phyloP scores from a whole-genome alignment of 2,113 vertebrate genomes.

The Synchiropus splendidus region DNA sequence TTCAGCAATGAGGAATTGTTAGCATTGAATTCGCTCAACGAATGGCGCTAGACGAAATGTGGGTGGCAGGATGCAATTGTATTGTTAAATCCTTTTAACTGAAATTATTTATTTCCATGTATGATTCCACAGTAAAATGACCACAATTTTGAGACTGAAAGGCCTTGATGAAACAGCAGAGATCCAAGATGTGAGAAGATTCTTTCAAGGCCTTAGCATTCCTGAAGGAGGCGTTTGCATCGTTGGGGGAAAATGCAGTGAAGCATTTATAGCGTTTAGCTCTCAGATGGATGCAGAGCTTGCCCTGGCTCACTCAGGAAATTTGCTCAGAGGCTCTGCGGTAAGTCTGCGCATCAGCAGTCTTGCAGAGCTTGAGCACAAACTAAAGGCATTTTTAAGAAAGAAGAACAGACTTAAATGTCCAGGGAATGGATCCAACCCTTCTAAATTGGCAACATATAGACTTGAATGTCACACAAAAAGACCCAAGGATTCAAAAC shows the following conservation, averaged over 20 bases:
- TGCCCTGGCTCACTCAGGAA: conserved; percentile 75
- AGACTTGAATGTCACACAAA: too few relatives aligned
- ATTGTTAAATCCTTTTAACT: too few relatives aligned
- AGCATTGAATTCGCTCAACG: too few relatives aligned
- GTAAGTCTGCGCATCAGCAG: conserved; percentile 81
- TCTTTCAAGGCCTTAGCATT: conserved; percentile 82
- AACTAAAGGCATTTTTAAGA: conserved; percentile 66
- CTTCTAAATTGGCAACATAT: neutral
- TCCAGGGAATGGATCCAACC: conserved; percentile 11
- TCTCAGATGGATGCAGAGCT: conserved; percentile 79
- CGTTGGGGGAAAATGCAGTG: conserved; percentile 79
- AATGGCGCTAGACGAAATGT: too few relatives aligned
- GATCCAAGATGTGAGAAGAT: conserved; percentile 81
- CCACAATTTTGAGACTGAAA: conserved; percentile 82
- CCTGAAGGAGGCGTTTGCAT: conserved; percentile 90
- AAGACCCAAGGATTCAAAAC: neutral
- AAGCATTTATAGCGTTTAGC: conserved; percentile 91
- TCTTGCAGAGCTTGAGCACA: conserved; percentile 79
- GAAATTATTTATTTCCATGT: too few relatives aligned
- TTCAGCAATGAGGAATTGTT: too few relatives aligned
- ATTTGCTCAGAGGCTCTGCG: conserved; percentile 71
- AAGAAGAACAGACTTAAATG: conserved; percentile 14
- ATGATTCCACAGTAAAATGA: conserved; percentile 50
- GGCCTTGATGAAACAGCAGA: conserved; percentile 83
- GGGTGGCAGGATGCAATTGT: too few relatives aligned